Conservation (phyloP, 2,797 vertebrate genomes). For the Lycodopsis pacificus region DNA sequence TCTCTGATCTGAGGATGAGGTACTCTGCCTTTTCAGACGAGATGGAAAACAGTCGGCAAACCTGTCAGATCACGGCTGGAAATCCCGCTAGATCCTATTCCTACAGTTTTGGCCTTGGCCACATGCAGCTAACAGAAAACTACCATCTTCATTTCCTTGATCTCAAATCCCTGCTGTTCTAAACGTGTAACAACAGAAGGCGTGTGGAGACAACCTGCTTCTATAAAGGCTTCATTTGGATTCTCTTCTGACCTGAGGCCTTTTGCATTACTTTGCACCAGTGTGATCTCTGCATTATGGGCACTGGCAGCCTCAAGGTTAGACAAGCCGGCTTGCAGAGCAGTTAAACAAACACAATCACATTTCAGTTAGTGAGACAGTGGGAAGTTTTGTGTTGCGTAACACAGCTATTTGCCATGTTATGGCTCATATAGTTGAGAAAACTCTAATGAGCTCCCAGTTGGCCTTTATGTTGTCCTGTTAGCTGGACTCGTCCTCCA, state of each 20-base stretch:
- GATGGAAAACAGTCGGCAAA: conserved; percentile 14
- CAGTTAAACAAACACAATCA: conserved; percentile 59
- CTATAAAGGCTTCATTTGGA: conserved; percentile 39
- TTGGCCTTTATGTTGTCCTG: conserved; percentile 31
- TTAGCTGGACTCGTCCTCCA: conserved; percentile 36
- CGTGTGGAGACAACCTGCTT: conserved; percentile 24
- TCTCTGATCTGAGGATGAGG: conserved; percentile 25
- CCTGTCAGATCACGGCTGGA: conserved; percentile 41
- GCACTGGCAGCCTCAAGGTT: conserved; percentile 49
- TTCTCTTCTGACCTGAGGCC: conserved; percentile 41
- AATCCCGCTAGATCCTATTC: conserved; percentile 26
- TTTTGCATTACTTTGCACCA: conserved; percentile 34
- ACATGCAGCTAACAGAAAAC: conserved; percentile 8
- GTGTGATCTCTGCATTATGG: conserved; percentile 22
- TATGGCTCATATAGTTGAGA: conserved; percentile 55
- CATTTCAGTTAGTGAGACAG: conserved; percentile 44
- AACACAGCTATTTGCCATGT: conserved; percentile 28
- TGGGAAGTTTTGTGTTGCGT: conserved; percentile 34
- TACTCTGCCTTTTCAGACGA: conserved; percentile 12
- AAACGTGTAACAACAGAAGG: conserved; percentile 2
- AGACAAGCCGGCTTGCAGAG: conserved; percentile 35
- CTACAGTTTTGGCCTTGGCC: conserved; percentile 22
- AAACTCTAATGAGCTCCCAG: conserved; percentile 52
- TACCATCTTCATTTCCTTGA: conserved; percentile 37
- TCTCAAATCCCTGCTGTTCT: conserved; percentile 43